phyloP scores from a whole-genome alignment of 2,797 vertebrate genomes.

The Cynopterus sphinx region DNA sequence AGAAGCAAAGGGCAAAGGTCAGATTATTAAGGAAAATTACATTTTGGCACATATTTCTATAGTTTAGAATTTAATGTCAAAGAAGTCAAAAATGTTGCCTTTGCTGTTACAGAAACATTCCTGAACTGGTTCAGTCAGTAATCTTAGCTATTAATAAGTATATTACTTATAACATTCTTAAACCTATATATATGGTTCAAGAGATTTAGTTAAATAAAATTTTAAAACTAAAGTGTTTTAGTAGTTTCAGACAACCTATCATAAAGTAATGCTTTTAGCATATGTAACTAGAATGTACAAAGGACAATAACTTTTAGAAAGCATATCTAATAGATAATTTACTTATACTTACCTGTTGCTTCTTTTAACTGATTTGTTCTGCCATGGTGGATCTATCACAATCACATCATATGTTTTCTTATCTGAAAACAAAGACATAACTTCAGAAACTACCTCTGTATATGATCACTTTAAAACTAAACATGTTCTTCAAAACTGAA shows the following conservation, averaged over 20 bases:
- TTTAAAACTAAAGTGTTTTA: neutral
- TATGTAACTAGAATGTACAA: neutral
- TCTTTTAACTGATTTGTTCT: slow-evolving; percentile 98
- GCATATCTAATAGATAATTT: neutral
- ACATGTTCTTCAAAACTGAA: slow-evolving; percentile 12
- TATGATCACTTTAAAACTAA: slow-evolving; percentile 38
- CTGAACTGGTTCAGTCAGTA: neutral
- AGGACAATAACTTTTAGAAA: neutral
- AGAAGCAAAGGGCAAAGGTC: neutral
- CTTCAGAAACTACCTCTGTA: neutral
- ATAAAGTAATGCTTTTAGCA: neutral
- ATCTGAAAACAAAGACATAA: slow-evolving; percentile 84
- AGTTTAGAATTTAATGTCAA: slow-evolving; percentile 11
- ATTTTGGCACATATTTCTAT: neutral
- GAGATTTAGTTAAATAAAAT: neutral
- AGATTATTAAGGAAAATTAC: neutral
- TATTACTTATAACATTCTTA: neutral
- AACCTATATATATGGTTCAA: neutral
- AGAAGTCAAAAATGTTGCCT: neutral
- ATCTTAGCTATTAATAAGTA: neutral
- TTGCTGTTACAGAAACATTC: neutral
- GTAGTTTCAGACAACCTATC: neutral
- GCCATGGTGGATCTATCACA: slow-evolving; percentile 97
- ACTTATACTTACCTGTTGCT: slow-evolving; percentile 90
- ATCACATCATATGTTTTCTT: slow-evolving; percentile 91